Percentiles rank a stretch among this genome's conserved stretches.
phyloP scores from a whole-genome alignment of 2,888 invertebrate genomes.

The Diarsia dahlii region DNA sequence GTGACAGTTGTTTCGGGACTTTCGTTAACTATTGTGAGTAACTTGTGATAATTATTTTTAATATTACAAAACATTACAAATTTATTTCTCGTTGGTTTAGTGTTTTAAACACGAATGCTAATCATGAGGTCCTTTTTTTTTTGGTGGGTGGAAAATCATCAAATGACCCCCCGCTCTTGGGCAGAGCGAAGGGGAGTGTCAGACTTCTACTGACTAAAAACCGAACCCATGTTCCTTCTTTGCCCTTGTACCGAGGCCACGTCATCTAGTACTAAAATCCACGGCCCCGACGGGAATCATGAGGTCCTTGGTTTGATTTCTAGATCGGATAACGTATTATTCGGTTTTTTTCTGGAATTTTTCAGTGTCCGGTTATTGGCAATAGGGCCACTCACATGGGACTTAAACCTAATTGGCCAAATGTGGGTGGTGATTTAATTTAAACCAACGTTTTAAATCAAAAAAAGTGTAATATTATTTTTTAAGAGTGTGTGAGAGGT shows the following conservation, averaged over 20 bases:
- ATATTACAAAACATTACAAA: neutral
- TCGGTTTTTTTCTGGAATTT: neutral
- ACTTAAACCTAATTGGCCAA: neutral
- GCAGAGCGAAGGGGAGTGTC: too few species aligned
- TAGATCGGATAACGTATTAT: neutral
- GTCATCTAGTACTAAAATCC: too few species aligned
- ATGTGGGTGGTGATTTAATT: neutral
- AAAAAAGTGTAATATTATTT: too few species aligned
- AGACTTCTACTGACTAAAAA: too few species aligned
- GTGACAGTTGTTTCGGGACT: slow-evolving; percentile 5
- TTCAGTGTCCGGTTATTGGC: neutral
- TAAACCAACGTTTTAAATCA: neutral
- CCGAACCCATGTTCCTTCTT: too few species aligned
- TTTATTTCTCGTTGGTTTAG: neutral
- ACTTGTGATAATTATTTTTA: neutral
- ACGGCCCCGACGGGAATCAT: too few species aligned
- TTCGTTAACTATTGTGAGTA: slow-evolving; percentile 27
- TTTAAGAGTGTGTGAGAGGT: too few species aligned
- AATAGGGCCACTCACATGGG: neutral
- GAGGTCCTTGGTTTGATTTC: neutral
- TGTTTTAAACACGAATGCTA: neutral
- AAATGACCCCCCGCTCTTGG: too few species aligned
- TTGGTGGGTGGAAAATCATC: too few species aligned
- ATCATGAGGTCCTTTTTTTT: neutral
- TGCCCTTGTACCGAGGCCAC: too few species aligned